phyloP scores from a whole-genome alignment of 2,888 invertebrate species.

The Tortrix viridana region DNA sequence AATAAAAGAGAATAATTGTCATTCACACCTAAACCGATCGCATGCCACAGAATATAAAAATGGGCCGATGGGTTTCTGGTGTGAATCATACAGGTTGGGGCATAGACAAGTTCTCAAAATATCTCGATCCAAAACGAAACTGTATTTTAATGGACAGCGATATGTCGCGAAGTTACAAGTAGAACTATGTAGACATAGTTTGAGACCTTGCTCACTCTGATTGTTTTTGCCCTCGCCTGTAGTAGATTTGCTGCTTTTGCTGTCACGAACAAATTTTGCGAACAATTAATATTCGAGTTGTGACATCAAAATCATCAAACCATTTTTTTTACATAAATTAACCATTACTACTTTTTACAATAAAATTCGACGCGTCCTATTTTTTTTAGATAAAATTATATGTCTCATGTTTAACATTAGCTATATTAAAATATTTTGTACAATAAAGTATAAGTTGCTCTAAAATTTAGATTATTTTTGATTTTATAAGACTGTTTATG shows the following conservation, averaged over 20 bases:
- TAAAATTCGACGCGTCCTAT: constrained; percentile 57
- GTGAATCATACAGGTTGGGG: neutral
- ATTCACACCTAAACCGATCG: neutral
- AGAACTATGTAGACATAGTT: neutral
- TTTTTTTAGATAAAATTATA: constrained; percentile 54
- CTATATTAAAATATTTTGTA: constrained; percentile 59
- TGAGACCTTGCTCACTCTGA: neutral
- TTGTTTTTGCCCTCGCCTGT: neutral
- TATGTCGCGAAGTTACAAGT: neutral
- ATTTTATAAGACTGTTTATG: constrained; percentile 78
- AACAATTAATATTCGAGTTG: constrained; percentile 42
- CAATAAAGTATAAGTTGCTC: constrained; percentile 61
- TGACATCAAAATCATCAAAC: constrained; percentile 50
- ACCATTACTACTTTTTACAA: constrained; percentile 43
- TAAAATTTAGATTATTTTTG: constrained; percentile 63
- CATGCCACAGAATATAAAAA: neutral
- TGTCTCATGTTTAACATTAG: constrained; percentile 53
- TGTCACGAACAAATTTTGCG: constrained; percentile 44
- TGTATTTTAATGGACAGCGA: neutral
- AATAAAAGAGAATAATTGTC: constrained; percentile 3
- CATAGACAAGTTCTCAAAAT: too few relatives aligned
- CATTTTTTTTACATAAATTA: constrained; percentile 49
- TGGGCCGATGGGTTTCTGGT: neutral
- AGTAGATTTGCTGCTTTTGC: constrained; percentile 51
- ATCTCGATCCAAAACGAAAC: too few relatives aligned